Conservation (phyloP, 64 coral and sea anemone genomes). For the Stichodactyla mertensii region DNA sequence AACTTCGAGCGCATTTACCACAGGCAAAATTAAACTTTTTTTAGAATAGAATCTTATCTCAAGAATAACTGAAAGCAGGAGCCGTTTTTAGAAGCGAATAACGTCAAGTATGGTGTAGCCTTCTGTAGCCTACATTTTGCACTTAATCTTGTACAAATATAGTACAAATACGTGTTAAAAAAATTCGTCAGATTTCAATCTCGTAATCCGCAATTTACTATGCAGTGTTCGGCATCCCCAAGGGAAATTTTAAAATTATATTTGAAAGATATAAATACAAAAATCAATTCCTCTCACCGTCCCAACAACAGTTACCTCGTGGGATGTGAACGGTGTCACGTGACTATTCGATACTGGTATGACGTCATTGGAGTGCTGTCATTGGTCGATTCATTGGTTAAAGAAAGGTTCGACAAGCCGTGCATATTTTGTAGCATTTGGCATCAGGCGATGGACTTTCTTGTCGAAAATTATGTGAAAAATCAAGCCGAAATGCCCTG, state of each 20-base stretch:
- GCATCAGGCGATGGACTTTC: slow-evolving; percentile 1
- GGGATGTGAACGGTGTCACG: slow-evolving; percentile 19
- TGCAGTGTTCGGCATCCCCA: background rate
- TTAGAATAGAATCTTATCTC: too few relatives aligned
- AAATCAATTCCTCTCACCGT: background rate
- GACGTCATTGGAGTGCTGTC: slow-evolving; percentile 20
- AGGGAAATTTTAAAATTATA: background rate
- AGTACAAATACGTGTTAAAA: background rate
- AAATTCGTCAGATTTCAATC: background rate
- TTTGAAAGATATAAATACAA: background rate
- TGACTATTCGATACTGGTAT: background rate
- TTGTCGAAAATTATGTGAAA: slow-evolving; percentile 9
- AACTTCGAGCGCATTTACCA: too few relatives aligned
- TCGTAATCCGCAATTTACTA: background rate
- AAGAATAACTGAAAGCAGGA: too few relatives aligned
- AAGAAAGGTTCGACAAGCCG: slow-evolving; percentile 29
- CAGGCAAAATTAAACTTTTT: too few relatives aligned
- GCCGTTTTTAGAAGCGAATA: too few relatives aligned
- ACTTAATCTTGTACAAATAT: background rate
- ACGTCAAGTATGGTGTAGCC: too few relatives aligned
- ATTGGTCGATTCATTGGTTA: slow-evolving; percentile 28
- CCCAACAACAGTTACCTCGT: slow-evolving; percentile 21
- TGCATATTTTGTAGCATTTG: slow-evolving; percentile 34
- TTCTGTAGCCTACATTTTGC: too few relatives aligned
- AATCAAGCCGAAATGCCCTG: slow-evolving; percentile 7